Base-by-base conservation (phyloP, 2,888 invertebrate species). In the Drosophila paracracens region DNA sequence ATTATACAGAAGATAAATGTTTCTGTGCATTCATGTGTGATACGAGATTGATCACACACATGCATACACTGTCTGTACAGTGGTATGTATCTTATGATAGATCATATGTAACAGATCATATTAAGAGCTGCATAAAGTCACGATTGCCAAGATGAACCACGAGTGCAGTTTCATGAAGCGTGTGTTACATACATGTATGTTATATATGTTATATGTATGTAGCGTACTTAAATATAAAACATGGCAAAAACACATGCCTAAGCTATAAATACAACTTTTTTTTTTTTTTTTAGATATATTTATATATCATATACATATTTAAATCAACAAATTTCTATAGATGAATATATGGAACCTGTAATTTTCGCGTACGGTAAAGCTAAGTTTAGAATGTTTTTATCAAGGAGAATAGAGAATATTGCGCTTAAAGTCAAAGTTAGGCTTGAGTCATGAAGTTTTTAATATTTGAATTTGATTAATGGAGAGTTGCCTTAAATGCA, bases 91-190 rank as follows among this genome's bases (percentile, higher is more conserved):
- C 31, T 25, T 5, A 27, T 36, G 6, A 11, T 31, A 2, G 18
- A 51, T 43, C 21, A 10, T 33, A 4, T 33, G 33, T 13, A 18
- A 13, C 6, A n/a, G 3, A 6, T 29, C n/a, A 8, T 16, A 29
- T 29, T n/a, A 51, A n/a, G 11, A 50, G 29, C 29, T 53, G 35
- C 8, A 27, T 27, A 8, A 38, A 11, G 13, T 38, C 27, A 29
- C 38, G 29, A 56, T 16, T 40, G 13, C 27, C 53, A 35, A 35
- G 51, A 65, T 57, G 36, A 46, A 46, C n/a, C 31, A 40, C 54
- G 40, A 56, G 40, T 63, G 54, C 29, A 52, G 43, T 46, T 57
- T 46, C 13, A 7, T 46, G 46, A 21, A 21, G 21, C 13, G 21
- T 21, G 13, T 46, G 13, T 13, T 46, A 38, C 13, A 38, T 18